Evolutionary conservation across 2,888 invertebrate genomes (phyloP).

Genomic region (Caenorhabditis virilis): DNA sequence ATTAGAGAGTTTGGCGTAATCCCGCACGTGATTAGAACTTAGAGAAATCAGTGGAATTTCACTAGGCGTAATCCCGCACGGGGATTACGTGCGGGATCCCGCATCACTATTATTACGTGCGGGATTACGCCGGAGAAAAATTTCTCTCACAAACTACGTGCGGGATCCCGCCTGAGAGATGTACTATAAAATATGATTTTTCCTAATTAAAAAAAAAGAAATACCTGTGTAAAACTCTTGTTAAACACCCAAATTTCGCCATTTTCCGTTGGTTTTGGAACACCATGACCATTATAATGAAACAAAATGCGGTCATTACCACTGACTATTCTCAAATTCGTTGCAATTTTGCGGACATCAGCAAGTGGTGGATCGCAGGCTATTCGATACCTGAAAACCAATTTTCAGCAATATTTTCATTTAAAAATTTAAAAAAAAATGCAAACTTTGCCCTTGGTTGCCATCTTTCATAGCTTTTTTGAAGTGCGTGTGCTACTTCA

Average conservation of each 20-base stretch:
- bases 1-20: too few relatives aligned
- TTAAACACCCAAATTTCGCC: constrained; percentile 89
- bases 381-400: constrained; percentile 83
- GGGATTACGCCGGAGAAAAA: too few relatives aligned
- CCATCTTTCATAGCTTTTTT: constrained; percentile 97
- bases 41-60: too few relatives aligned
- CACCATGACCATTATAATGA: constrained; percentile 99
- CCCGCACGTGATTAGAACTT: too few relatives aligned
- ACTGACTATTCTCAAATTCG: constrained; percentile 89
- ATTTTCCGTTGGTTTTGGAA: constrained; percentile 94
- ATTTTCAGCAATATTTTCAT: too few relatives aligned
- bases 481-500: constrained; percentile 85
- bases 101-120: too few relatives aligned
- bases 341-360: constrained; percentile 94
- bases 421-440: neutral
- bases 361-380: constrained; percentile 95
- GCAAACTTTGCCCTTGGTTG: constrained; percentile 83
- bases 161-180: too few relatives aligned
- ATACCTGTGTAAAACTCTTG: constrained; percentile 93
- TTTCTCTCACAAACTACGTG: too few relatives aligned
- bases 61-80: too few relatives aligned
- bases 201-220: neutral
- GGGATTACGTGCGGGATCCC: too few relatives aligned
- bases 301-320: constrained; percentile 85
- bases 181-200: constrained; percentile 75